phyloP scores from a whole-genome alignment of 2,797 vertebrate species.

The Microhierax caerulescens region DNA sequence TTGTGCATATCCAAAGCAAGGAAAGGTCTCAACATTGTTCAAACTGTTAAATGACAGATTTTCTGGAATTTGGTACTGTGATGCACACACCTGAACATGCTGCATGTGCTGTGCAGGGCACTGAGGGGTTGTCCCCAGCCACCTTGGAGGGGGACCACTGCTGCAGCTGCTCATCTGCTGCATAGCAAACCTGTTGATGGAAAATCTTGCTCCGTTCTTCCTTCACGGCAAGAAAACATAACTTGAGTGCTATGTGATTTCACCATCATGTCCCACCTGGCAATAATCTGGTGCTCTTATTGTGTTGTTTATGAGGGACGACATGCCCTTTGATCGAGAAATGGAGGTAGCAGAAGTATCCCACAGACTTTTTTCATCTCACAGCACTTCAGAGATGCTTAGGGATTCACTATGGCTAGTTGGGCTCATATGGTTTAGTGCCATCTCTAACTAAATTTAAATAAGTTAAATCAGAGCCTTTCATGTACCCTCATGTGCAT shows the following conservation, averaged over 20 bases:
- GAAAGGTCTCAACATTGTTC: neutral
- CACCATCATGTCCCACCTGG: neutral
- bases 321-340: neutral
- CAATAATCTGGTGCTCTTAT: neutral
- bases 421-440: neutral
- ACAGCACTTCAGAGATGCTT: neutral
- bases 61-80: neutral
- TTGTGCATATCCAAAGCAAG: neutral
- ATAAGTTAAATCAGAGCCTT: neutral
- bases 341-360: neutral
- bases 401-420: neutral
- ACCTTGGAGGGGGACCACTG: rapidly evolving
- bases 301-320: neutral
- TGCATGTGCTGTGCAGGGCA: neutral
- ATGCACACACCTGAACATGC: neutral
- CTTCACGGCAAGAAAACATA: neutral
- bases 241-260: neutral
- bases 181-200: rapidly evolving
- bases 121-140: neutral
- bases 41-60: neutral
- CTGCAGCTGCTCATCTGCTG: rapidly evolving
- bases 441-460: neutral
- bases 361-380: neutral
- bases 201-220: neutral
- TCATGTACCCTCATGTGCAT: neutral